phyloP scores from a whole-genome alignment of 2,888 invertebrate species.

The Lathronympha strigana region DNA sequence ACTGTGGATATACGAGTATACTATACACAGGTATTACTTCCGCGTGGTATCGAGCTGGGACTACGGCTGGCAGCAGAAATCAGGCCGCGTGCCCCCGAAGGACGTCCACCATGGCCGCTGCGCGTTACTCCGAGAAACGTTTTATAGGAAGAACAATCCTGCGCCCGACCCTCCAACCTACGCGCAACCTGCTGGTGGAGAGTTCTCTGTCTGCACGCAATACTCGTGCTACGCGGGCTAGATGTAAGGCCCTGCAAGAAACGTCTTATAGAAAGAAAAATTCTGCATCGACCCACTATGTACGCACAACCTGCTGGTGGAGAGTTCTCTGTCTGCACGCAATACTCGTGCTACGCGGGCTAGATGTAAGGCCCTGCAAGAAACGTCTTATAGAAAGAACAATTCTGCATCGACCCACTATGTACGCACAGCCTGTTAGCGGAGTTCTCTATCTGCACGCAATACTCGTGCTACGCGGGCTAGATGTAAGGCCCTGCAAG shows the following conservation, averaged over 20 bases:
- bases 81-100: slow-evolving; percentile 57
- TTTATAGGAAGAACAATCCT: slow-evolving; percentile 83
- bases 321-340: slow-evolving; percentile 69
- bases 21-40: slow-evolving; percentile 72
- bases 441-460: no score
- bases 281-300: slow-evolving; percentile 81
- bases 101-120: slow-evolving; percentile 78
- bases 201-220: slow-evolving; percentile 70
- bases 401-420: background rate
- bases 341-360: slow-evolving; percentile 65
- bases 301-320: slow-evolving; percentile 77
- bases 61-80: slow-evolving; percentile 85
- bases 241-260: slow-evolving; percentile 53
- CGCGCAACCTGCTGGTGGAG: slow-evolving; percentile 72
- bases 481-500: no score
- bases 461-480: no score
- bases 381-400: background rate
- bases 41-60: slow-evolving; percentile 79
- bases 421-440: background rate
- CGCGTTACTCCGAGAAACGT: slow-evolving; percentile 80
- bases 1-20: no score
- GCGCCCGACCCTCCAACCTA: slow-evolving; percentile 83
- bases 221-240: slow-evolving; percentile 65
- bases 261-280: slow-evolving; percentile 84
- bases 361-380: slow-evolving; percentile 37